Evolutionary conservation across 2,888 invertebrate species (phyloP).

Genomic region (Drosophila subsilvestris): DNA sequence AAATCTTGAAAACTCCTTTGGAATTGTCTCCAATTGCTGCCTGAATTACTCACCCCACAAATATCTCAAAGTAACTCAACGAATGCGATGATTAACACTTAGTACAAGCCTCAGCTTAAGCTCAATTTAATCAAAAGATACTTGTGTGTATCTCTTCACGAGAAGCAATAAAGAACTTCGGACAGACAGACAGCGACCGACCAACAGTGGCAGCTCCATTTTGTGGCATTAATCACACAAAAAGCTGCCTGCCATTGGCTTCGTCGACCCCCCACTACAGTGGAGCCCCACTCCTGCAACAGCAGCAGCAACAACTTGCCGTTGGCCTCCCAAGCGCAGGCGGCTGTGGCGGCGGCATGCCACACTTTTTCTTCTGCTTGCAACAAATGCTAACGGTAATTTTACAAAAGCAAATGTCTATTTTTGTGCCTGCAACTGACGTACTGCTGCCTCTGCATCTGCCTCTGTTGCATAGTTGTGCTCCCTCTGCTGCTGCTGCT

Average conservation of each 20-base stretch:
- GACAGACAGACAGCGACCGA: constrained; percentile 14
- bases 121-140: neutral
- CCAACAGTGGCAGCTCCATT: constrained; percentile 27
- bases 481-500: neutral
- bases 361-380: constrained; percentile 44
- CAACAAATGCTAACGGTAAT: constrained; percentile 71
- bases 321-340: constrained; percentile 72
- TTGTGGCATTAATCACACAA: constrained; percentile 36
- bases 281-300: neutral
- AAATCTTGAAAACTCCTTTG: neutral
- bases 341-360: constrained; percentile 55
- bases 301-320: constrained; percentile 53
- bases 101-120: constrained; percentile 8
- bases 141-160: neutral
- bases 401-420: constrained; percentile 68
- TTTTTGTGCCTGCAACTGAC: constrained; percentile 57
- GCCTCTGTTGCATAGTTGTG: constrained; percentile 20
- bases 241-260: constrained; percentile 17
- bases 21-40: neutral
- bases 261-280: neutral
- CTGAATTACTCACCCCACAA: constrained; percentile 19
- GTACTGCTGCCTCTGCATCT: constrained; percentile 25
- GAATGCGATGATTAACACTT: constrained; percentile 14
- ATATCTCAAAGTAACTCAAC: neutral
- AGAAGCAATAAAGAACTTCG: constrained; percentile 41